Conservation (phyloP, 2,888 invertebrate genomes). For the Petrolisthes cinctipes region DNA sequence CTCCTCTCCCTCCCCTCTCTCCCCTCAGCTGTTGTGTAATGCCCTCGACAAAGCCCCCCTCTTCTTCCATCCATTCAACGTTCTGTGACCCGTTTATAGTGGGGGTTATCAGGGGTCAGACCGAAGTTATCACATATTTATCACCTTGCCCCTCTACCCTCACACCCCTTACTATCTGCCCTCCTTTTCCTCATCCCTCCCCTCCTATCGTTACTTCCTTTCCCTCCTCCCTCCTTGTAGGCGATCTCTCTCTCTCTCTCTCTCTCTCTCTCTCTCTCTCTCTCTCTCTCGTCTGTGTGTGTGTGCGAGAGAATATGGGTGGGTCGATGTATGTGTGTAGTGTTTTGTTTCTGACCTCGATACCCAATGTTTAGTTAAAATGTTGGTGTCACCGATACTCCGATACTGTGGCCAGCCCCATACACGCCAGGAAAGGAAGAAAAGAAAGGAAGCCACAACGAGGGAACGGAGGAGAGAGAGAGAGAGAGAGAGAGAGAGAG, state of each 20-base stretch:
- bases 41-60: not conserved
- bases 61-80: too few relatives aligned
- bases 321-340: too few relatives aligned
- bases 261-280: not conserved
- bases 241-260: slow-evolving; percentile 7
- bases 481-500: not conserved
- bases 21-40: not conserved
- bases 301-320: too few relatives aligned
- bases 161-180: not conserved
- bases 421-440: too few relatives aligned
- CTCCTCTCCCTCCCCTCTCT: not conserved
- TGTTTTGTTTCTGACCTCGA: not conserved
- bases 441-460: too few relatives aligned
- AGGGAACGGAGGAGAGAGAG: not conserved
- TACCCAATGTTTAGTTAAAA: not conserved
- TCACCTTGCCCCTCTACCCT: not conserved
- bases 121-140: too few relatives aligned
- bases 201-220: not conserved
- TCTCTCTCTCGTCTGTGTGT: too few relatives aligned
- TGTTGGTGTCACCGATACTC: not conserved
- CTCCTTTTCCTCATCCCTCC: not conserved
- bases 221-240: not conserved
- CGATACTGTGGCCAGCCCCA: not conserved
- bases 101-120: too few relatives aligned
- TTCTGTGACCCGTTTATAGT: too few relatives aligned